These are phyloP conservation scores for Urocolius indicus DNA, from an alignment of 2,113 vertebrate species.

Conservation along the genomic window DNA sequence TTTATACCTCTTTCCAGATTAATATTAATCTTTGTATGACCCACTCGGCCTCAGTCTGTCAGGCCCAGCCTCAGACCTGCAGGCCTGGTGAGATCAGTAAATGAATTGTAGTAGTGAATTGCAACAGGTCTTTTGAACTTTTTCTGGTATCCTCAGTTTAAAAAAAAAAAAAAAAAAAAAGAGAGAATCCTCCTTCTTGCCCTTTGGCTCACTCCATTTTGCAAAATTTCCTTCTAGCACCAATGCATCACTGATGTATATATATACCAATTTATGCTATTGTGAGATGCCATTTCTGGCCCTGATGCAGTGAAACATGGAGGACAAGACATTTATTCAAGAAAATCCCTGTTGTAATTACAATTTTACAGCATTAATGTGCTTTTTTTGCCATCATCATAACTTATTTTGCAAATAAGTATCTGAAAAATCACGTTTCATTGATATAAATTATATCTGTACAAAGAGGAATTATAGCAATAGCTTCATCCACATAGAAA, in stretches of 20 bases:
- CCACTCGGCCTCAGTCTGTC: too few species aligned
- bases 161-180: neutral
- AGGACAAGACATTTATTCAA: too few species aligned
- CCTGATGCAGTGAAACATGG: neutral
- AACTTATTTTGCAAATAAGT: neutral
- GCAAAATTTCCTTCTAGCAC: neutral
- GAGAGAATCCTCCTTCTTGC: neutral
- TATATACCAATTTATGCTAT: rapidly evolving
- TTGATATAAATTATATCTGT: neutral
- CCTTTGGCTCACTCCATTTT: neutral
- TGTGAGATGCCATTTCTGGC: neutral
- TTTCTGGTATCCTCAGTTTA: neutral
- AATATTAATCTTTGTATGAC: neutral
- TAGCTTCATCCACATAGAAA: neutral
- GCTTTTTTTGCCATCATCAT: neutral
- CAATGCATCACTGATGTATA: neutral
- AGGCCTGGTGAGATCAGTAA: neutral
- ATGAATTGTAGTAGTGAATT: neutral
- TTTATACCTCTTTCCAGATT: neutral
- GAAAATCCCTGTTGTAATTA: neutral
- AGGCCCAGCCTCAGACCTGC: rapidly evolving
- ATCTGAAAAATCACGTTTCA: neutral
- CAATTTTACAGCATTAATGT: neutral
- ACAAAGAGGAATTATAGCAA: neutral
- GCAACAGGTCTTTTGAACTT: neutral